Percentiles rank a stretch among this genome's conserved stretches.
These are phyloP conservation scores for Actinia equina DNA, from an alignment of 64 coral and sea anemone species.

Conservation along the genomic window DNA sequence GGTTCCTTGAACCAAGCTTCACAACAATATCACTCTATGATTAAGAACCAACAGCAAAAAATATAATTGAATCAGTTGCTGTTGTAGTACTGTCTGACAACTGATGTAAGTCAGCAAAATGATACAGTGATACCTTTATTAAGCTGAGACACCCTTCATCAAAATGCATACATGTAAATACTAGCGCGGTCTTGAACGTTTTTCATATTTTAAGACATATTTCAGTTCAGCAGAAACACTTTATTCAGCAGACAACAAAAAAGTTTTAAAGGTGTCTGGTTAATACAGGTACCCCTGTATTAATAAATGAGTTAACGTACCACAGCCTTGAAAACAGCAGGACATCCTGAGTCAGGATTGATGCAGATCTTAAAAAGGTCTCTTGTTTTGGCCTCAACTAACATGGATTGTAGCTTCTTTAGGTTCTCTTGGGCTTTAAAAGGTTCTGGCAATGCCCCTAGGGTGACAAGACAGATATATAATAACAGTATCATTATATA, in stretches of 20 bases:
- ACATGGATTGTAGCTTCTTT: conserved; percentile 78
- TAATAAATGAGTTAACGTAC: conserved; percentile 16
- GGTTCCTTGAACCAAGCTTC: conserved; percentile 72
- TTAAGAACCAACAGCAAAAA: background rate
- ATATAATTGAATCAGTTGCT: background rate
- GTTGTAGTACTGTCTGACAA: background rate
- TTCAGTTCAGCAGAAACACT: no score
- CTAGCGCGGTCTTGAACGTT: no score
- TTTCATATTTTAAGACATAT: no score
- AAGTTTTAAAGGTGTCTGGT: no score
- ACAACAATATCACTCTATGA: conserved; percentile 80
- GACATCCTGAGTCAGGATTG: conserved; percentile 57
- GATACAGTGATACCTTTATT: no score
- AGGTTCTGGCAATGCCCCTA: conserved; percentile 84
- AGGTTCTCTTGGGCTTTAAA: conserved; percentile 92
- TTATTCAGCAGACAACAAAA: no score
- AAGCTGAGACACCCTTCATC: no score
- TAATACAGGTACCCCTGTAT: no score
- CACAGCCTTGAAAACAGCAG: conserved; percentile 79
- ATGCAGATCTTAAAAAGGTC: conserved; percentile 66
- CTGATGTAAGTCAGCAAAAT: background rate
- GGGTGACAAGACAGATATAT: background rate
- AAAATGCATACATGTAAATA: no score
- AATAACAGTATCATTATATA: background rate
- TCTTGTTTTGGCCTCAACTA: conserved; percentile 51